phyloP scores from a whole-genome alignment of 2,797 vertebrate genomes.

The Alauda arvensis region DNA sequence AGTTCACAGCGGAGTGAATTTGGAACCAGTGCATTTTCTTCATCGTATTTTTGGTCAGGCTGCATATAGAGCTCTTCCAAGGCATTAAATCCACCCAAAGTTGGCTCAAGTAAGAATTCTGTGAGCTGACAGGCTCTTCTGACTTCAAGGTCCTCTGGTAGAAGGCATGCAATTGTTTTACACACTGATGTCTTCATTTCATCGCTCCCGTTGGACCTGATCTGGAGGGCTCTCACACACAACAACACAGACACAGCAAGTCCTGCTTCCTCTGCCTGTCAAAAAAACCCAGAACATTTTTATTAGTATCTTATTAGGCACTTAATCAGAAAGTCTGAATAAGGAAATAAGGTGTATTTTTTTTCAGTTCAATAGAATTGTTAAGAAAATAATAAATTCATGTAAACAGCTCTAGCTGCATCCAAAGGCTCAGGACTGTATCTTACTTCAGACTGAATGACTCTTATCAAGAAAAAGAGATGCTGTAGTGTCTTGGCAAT shows the following conservation, averaged over 20 bases:
- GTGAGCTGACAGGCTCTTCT: constrained; percentile 93
- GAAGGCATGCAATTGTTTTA: constrained; percentile 91
- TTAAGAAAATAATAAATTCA: neutral
- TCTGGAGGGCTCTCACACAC: constrained; percentile 93
- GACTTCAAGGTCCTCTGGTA: constrained; percentile 92
- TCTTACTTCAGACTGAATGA: constrained; percentile 89
- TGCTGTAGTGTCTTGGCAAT: constrained; percentile 95
- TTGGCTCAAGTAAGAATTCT: constrained; percentile 89
- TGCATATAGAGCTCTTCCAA: constrained; percentile 90
- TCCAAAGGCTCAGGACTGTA: neutral
- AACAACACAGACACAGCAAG: constrained; percentile 88
- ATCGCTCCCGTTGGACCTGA: constrained; percentile 86
- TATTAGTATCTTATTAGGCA: neutral
- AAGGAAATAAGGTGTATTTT: neutral
- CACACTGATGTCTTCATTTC: constrained; percentile 91
- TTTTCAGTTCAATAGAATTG: neutral
- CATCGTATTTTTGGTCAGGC: constrained; percentile 93
- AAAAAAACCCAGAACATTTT: neutral
- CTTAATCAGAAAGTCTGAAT: neutral
- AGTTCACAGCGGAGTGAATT: constrained; percentile 96
- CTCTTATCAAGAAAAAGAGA: constrained; percentile 92
- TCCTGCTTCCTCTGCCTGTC: constrained; percentile 86
- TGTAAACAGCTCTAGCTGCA: neutral
- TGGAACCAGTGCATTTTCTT: constrained; percentile 88
- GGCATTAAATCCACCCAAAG: constrained; percentile 79